phyloP scores from a whole-genome alignment of 2,113 vertebrate genomes.

The Calcarius ornatus region DNA sequence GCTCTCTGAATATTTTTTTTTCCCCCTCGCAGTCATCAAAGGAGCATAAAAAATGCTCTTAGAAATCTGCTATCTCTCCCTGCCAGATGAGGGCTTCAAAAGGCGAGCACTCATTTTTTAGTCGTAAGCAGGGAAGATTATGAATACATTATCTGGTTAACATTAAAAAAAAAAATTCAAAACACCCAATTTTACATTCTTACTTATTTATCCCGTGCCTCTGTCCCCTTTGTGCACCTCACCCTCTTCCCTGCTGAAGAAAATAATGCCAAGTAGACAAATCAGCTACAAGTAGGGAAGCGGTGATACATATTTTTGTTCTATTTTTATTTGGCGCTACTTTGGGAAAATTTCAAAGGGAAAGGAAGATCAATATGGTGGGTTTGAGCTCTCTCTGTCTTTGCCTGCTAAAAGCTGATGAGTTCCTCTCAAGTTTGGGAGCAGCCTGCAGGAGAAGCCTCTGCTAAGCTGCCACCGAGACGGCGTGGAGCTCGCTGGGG shows the following conservation, averaged over 20 bases:
- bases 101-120: conserved; percentile 59
- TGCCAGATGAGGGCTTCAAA: conserved; percentile 73
- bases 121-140: conserved; percentile 65
- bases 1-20: conserved; percentile 59
- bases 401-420: not conserved
- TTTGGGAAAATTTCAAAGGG: not conserved
- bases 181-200: conserved; percentile 68
- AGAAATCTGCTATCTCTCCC: conserved; percentile 72
- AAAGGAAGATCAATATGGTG: conserved; percentile 6
- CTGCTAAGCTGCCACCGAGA: not conserved
- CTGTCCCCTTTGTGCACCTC: conserved; percentile 25
- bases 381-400: conserved; percentile 7
- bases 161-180: conserved; percentile 58
- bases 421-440: not conserved
- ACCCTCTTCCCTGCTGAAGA: conserved; percentile 6
- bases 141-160: conserved; percentile 73
- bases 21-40: conserved; percentile 58
- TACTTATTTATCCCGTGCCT: conserved; percentile 40
- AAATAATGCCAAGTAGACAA: conserved; percentile 53
- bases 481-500: not conserved
- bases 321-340: conserved; percentile 35
- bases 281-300: conserved; percentile 32
- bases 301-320: not conserved
- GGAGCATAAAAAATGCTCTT: conserved; percentile 72
- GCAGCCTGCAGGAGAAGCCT: not conserved